Evolutionary conservation across 92 coral and sea anemone species (phyloP).

Genomic region (Palythoa grandiflora): DNA sequence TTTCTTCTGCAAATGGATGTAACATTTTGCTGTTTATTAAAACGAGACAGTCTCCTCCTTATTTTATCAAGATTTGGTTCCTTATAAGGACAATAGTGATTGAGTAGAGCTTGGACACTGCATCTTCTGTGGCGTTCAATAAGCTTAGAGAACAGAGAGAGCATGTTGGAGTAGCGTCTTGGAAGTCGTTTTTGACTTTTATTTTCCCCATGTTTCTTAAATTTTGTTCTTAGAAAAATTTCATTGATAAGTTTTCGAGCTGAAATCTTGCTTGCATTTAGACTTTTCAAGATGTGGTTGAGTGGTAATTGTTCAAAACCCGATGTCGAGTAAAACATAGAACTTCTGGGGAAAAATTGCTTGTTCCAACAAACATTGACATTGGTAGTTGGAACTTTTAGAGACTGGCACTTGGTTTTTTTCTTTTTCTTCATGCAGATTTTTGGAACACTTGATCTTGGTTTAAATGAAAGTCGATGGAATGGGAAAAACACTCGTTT

Average conservation of each 20-base stretch:
- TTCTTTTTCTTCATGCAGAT: neutral
- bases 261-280: conserved; percentile 61
- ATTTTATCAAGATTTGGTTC: neutral
- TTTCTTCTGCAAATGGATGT: too few relatives aligned
- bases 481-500: neutral
- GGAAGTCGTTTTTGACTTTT: conserved; percentile 55
- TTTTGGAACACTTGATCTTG: neutral
- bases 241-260: conserved; percentile 55
- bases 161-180: conserved; percentile 56
- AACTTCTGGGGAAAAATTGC: conserved; percentile 36
- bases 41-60: neutral
- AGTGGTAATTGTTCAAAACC: conserved; percentile 53
- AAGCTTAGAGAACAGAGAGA: conserved; percentile 49
- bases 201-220: neutral
- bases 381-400: neutral
- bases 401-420: neutral
- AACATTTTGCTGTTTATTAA: too few relatives aligned
- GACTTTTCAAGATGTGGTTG: conserved; percentile 63
- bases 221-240: conserved; percentile 50
- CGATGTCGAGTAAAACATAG: conserved; percentile 34
- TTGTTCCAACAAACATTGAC: conserved; percentile 20
- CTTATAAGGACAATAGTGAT: conserved; percentile 62
- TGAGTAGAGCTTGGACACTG: conserved; percentile 59
- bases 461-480: too few relatives aligned
- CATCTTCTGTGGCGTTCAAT: conserved; percentile 71